These are phyloP conservation scores for Cyaniris semiargus DNA, from an alignment of 2,888 invertebrate species.

Conservation along the genomic window DNA sequence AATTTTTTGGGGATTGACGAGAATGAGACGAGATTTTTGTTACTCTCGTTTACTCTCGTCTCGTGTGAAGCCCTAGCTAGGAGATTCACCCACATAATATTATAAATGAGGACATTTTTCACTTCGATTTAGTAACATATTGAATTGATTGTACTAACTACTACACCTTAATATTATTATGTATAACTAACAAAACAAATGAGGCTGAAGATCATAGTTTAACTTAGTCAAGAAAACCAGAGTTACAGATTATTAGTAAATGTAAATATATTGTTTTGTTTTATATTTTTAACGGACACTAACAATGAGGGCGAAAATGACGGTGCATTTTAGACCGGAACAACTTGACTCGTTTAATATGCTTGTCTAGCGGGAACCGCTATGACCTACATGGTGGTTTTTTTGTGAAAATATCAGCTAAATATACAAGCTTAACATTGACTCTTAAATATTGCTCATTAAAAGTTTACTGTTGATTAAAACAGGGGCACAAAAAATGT, in stretches of 20 bases:
- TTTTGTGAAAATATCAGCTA: not conserved
- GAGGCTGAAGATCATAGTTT: too few species aligned
- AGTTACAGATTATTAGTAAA: not conserved
- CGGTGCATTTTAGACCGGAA: conserved; percentile 82
- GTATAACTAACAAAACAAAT: too few species aligned
- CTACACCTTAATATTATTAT: too few species aligned
- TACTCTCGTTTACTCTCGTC: too few species aligned
- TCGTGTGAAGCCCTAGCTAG: too few species aligned
- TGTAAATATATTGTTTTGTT: not conserved
- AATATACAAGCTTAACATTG: not conserved
- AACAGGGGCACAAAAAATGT: too few species aligned
- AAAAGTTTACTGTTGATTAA: not conserved
- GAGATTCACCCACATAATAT: too few species aligned
- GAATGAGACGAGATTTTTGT: too few species aligned
- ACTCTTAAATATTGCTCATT: not conserved
- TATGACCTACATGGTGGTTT: conserved; percentile 87
- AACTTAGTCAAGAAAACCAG: not conserved
- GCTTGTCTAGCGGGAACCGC: conserved; percentile 92
- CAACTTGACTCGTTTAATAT: conserved; percentile 90
- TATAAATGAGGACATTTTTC: too few species aligned
- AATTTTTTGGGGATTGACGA: too few species aligned
- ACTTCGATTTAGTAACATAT: too few species aligned
- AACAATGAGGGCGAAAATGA: conserved; percentile 82
- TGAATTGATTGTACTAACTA: too few species aligned
- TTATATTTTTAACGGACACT: not conserved